Base-by-base conservation (phyloP, 2,888 invertebrate species). In the Agrotis ipsilon region DNA sequence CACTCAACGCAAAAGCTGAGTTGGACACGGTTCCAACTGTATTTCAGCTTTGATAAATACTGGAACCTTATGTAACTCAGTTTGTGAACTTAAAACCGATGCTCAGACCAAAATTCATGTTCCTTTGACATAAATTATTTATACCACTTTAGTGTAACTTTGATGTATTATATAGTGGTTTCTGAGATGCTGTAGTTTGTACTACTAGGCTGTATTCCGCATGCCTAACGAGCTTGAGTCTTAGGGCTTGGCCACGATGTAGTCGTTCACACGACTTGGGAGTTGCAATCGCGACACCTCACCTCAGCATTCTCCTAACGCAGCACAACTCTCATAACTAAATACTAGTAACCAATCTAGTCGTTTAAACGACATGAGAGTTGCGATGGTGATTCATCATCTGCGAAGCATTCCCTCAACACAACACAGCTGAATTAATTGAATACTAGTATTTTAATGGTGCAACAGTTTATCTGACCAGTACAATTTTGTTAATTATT, bases 41-140 rank as follows among this genome's bases (percentile, higher is more conserved):
- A 84, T 87, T 87, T 82, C 65, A 80, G 83, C 86, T 86, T 86
- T 86, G 87, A 85, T 88, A 87, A 88, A 88, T 85, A 83, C 78
- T 71, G 66, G 55, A 80, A 76, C 77, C 75, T 39, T 67, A 76
- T 75, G 76, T 83, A 81, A 84, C 83, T 75, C 75, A 77, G 78
- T 83, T 82, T 80, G 24, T 54, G 27, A 72, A 75, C 72, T 81
- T 76, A 77, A 75, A 86, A 75, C 80, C 67, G 52, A 55, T 51
- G 71, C 60, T 63, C 48, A 48, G 64, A 80, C 68, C 68, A 70
- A 73, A 82, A 78, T 77, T 82, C 73, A 58, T 66, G 79, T 68
- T 75, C 68, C 75, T 81, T 62, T 75, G 65, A 71, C 69, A 68
- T 84, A 60, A 62, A 76, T 86, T 73, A 80, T 78, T 64, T 63